Base-by-base conservation (phyloP, 1,140 invertebrate species). In the Drosophila novamexicana region DNA sequence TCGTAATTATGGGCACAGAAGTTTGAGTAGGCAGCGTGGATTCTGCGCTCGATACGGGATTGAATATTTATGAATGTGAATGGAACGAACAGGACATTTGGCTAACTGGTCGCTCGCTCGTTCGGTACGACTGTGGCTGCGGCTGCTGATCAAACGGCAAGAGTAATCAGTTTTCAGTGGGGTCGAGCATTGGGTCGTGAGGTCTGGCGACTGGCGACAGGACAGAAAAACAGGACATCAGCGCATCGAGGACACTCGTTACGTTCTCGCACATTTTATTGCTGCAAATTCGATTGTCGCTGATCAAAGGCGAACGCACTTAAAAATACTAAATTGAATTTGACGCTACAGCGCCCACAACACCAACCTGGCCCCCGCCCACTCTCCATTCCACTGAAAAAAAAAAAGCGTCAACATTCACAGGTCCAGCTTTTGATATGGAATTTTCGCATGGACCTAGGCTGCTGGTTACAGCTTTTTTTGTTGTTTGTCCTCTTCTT, bases 301-400 rank as follows among this genome's bases (percentile, higher is more conserved):
- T 91, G 85, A 83, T 90, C 86, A 90, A 91, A 91, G 86, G 90
- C 76, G 83, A 84, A 90, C 90, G 90, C 90, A 91, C 90, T 91
- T 91, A 90, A 91, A 91, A 91, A 91, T 90, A 82, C 90, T 91
- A 91, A 91, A 91, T 91, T 91, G 74, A 91, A 91, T 91, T 91
- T 91, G 90, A 84, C 81, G 90, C 82, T 82, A 86, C 86, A 89
- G 79, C 75, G 74, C 79, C 68, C 77, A 72, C 54, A 37, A n/a
- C 36, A 39, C 42, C 49, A 53, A 52, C 74, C 63, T n/a, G 10
- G 53, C 57, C 32, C 57, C 40, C n/a, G n/a, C 50, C 50, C 16
- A 44, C 52, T n/a, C 39, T 61, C 44, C 50, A 44, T 39, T 56
- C 37, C 57, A 29, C 40, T 39, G 65, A 14, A 40, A 54, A 73